These are phyloP conservation scores for Trichonephila clavata DNA, from an alignment of 1,140 invertebrate genomes.

Conservation along the genomic window DNA sequence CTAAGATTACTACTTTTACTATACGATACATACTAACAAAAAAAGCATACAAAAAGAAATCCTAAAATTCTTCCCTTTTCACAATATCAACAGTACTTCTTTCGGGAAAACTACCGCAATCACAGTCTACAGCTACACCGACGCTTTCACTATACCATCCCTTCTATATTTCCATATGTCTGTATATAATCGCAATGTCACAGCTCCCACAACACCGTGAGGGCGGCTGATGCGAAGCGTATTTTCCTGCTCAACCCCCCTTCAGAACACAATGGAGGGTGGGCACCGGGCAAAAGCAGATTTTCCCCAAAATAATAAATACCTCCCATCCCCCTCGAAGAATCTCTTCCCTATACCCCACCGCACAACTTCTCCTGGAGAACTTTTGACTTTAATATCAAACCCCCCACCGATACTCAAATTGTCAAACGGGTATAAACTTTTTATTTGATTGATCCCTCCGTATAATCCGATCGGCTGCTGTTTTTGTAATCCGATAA, in stretches of 20 bases:
- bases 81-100: no score
- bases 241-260: conserved; percentile 28
- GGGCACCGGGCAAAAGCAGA: background rate
- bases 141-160: background rate
- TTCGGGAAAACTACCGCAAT: no score
- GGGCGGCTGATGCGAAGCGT: conserved; percentile 20
- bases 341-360: background rate
- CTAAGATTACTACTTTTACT: no score
- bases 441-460: conserved; percentile 62
- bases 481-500: conserved; percentile 53
- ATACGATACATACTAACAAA: no score
- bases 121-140: no score
- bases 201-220: conserved; percentile 25
- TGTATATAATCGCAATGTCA: conserved; percentile 60
- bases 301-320: conserved; percentile 32
- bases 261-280: conserved; percentile 21
- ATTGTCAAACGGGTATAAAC: conserved; percentile 20
- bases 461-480: conserved; percentile 23
- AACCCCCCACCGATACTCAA: background rate
- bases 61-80: no score
- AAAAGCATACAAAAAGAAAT: no score
- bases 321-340: background rate
- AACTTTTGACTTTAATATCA: conserved; percentile 56
- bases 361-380: background rate
- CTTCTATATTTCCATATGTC: conserved; percentile 30